phyloP scores from a whole-genome alignment of 2,797 vertebrate species.

The Gouania willdenowi region DNA sequence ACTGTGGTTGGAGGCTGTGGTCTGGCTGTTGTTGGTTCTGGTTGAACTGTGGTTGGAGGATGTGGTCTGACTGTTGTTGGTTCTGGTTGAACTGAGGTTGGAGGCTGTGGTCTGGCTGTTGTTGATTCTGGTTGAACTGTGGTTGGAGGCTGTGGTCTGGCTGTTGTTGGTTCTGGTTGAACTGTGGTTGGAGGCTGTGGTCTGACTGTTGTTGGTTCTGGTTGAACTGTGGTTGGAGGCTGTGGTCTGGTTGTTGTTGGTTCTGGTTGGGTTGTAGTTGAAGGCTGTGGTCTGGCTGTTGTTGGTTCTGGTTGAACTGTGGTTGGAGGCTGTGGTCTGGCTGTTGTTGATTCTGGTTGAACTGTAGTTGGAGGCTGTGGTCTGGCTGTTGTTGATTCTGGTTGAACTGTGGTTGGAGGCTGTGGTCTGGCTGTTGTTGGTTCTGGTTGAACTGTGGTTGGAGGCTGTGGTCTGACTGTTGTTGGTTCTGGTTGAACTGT shows the following conservation, averaged over 20 bases:
- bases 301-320: background rate
- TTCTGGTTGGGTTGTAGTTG: background rate
- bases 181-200: background rate
- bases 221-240: background rate
- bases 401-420: background rate
- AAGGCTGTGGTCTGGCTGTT: background rate
- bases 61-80: conserved; percentile 1
- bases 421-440: background rate
- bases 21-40: background rate
- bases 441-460: conserved; percentile 1
- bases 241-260: background rate
- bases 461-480: background rate
- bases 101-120: background rate
- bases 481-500: background rate
- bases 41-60: background rate
- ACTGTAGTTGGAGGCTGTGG: background rate
- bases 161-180: conserved; percentile 1
- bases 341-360: background rate
- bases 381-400: background rate
- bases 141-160: background rate
- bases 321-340: background rate
- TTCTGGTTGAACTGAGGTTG: conserved; percentile 7
- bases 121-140: background rate
- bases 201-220: background rate
- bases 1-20: background rate